Conservation (phyloP, 1,140 invertebrate species). For the Anadara kagoshimensis region DNA sequence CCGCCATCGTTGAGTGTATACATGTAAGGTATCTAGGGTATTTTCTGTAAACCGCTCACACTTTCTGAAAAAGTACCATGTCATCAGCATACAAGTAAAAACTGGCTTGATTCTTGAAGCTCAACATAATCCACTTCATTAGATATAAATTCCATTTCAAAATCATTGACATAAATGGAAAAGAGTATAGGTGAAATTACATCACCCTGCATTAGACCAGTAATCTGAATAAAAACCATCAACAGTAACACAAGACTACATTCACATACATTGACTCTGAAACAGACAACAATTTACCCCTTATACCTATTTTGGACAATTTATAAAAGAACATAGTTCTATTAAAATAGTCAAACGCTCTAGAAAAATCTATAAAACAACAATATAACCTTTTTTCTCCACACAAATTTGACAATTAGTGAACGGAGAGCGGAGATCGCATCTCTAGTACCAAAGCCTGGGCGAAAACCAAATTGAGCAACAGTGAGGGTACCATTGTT, state of each 20-base stretch:
- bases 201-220: slow-evolving; percentile 36
- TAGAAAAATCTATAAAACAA: slow-evolving; percentile 24
- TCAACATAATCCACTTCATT: not conserved
- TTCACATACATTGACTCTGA: slow-evolving; percentile 20
- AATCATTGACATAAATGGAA: slow-evolving; percentile 2
- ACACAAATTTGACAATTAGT: slow-evolving; percentile 14
- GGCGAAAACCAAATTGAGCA: slow-evolving; percentile 21
- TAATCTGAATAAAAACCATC: slow-evolving; percentile 13
- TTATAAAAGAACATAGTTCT: slow-evolving; percentile 12
- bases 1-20: no score
- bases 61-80: no score
- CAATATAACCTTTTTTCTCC: slow-evolving; percentile 18
- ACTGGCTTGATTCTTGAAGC: not conserved
- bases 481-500: not conserved
- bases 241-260: slow-evolving; percentile 17
- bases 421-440: slow-evolving; percentile 11
- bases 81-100: no score
- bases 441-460: slow-evolving; percentile 4
- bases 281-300: slow-evolving; percentile 23
- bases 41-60: no score
- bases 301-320: slow-evolving; percentile 11
- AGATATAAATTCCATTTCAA: not conserved
- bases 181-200: slow-evolving; percentile 15
- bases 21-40: no score
- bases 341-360: slow-evolving; percentile 9